Percentiles rank a stretch among this genome's conserved stretches.
Conservation (phyloP, 2,797 vertebrate genomes). For the Thunnus albacares region DNA sequence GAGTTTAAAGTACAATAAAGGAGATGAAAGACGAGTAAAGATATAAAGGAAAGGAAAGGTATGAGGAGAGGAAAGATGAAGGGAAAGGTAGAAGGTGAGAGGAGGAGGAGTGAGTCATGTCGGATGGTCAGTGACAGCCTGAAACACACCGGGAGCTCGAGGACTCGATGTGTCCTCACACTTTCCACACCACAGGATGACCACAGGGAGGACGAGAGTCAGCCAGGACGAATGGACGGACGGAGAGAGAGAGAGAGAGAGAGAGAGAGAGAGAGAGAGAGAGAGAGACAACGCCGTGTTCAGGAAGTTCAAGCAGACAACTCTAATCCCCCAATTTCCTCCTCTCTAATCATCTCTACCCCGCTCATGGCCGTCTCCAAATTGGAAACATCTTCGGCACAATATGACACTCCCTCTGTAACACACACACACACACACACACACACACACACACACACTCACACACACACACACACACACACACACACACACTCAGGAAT, state of each 20-base stretch:
- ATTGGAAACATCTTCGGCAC: slow-evolving; percentile 93
- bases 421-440: slow-evolving; percentile 25
- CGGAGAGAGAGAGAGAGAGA: neutral
- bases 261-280: neutral
- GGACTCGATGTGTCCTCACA: slow-evolving; percentile 53
- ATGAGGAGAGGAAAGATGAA: slow-evolving; percentile 9
- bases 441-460: slow-evolving; percentile 20
- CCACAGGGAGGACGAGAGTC: slow-evolving; percentile 36
- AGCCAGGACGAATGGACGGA: slow-evolving; percentile 33
- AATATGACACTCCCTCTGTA: slow-evolving; percentile 72
- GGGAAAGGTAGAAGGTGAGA: slow-evolving; percentile 41
- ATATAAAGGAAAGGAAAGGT: neutral
- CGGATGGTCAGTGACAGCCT: slow-evolving; percentile 48
- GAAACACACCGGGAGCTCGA: slow-evolving; percentile 52
- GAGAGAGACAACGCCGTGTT: slow-evolving; percentile 79
- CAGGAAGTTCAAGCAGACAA: slow-evolving; percentile 99
- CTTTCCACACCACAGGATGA: slow-evolving; percentile 41
- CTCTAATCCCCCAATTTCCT: slow-evolving; percentile 99
- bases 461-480: slow-evolving; percentile 23
- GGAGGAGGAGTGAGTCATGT: slow-evolving; percentile 62
- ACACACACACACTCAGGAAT: slow-evolving; percentile 15
- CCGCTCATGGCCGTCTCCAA: slow-evolving; percentile 89
- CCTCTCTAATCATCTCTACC: slow-evolving; percentile 96
- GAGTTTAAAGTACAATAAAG: slow-evolving; percentile 22
- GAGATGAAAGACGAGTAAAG: neutral